Evolutionary conservation across 1,140 invertebrate species (phyloP), one percentile per base, ranked within the genome.

Genomic region (Philopotamus ludificatus): DNA sequence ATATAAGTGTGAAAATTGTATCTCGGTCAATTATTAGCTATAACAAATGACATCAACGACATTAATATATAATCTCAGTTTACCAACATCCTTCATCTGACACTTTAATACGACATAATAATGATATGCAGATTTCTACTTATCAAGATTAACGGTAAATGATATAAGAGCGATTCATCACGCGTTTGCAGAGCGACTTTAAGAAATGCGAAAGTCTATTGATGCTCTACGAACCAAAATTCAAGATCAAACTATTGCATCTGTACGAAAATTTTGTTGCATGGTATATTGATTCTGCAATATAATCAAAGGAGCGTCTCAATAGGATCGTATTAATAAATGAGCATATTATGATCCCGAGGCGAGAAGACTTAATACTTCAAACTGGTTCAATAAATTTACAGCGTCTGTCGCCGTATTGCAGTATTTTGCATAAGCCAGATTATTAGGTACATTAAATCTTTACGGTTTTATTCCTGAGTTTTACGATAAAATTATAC

Each of bases 71-170:
- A 12, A 20, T 16, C 10, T 9, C n/a, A n/a, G 10, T 50, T 50
- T 10, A 18, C 20, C 34, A 34, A 28, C 51, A 23, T 23, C 22
- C 26, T 34, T 26, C 23, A 26, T 18, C 34, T 54, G 51, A 54
- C 26, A 54, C 26, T 54, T 54, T 54, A 54, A 54, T 54, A 26
- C 51, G 51, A 54, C 51, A 54, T 34, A 28, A 54, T 54, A 54
- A 25, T 54, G 51, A 4, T 7, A 34, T 7, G 12, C 28, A 12
- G 28, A 34, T 34, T 34, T 34, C 28, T 34, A 34, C 28, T 12
- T 34, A 34, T 34, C 12, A 34, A 34, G 28, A 34, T 34, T 12
- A 4, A 12, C 28, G n/a, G n/a, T n/a, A n/a, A n/a, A n/a, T n/a
- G n/a, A n/a, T n/a, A n/a, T n/a, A n/a, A n/a, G n/a, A n/a, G n/a